phyloP scores from a whole-genome alignment of 2,797 vertebrate species.

The Muraenolepis orangiensis region DNA sequence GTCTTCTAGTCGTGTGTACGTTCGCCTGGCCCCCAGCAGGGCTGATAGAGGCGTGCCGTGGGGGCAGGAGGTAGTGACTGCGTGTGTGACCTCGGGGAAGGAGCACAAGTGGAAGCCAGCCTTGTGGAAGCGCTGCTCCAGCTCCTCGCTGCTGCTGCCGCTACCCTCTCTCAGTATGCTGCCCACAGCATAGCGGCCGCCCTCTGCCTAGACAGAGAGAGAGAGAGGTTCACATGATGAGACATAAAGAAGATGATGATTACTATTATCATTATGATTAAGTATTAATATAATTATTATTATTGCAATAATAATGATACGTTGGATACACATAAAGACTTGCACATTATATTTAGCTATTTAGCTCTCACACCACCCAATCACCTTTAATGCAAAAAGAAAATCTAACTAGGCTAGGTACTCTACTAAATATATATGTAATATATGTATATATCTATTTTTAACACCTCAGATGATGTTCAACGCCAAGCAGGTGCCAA shows the following conservation, averaged over 20 bases:
- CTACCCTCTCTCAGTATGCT: constrained; percentile 86
- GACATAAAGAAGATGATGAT: background rate
- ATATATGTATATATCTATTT: background rate
- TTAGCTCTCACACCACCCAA: no score
- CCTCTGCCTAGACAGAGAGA: constrained; percentile 65
- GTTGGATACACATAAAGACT: background rate
- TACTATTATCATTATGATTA: background rate
- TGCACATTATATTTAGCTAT: background rate
- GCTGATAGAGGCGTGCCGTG: constrained; percentile 77
- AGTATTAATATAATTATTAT: background rate
- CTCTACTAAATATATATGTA: constrained; percentile 8
- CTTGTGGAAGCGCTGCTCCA: constrained; percentile 78
- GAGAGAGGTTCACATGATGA: background rate
- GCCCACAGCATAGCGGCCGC: constrained; percentile 82
- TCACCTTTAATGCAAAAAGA: background rate
- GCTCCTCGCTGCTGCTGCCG: constrained; percentile 68
- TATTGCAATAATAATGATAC: no score
- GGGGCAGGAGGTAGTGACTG: constrained; percentile 82
- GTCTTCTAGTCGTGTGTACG: constrained; percentile 78
- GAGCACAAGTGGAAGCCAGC: constrained; percentile 85
- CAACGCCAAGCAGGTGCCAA: constrained; percentile 37
- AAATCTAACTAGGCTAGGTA: background rate
- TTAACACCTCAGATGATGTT: constrained; percentile 12
- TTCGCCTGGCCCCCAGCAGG: constrained; percentile 74
- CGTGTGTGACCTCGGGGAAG: constrained; percentile 85